A percentile compares a stretch with the other conserved stretches of the same genome.
Evolutionary conservation across 2,888 invertebrate genomes (phyloP).

Genomic region (Scotopteryx bipunctaria): DNA sequence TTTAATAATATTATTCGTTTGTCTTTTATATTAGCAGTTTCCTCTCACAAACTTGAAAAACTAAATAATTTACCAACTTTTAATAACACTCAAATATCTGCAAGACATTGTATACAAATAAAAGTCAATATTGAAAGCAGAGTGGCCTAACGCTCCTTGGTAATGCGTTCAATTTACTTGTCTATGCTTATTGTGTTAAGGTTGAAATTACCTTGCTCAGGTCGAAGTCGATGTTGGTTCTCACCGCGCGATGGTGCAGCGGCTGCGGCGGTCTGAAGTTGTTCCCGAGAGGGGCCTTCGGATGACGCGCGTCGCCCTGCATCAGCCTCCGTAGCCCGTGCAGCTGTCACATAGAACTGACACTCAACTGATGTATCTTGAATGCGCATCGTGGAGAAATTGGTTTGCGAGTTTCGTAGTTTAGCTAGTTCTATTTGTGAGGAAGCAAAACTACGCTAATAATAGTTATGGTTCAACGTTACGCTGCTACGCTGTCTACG

Average conservation of each 20-base stretch:
- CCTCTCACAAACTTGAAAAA: background rate
- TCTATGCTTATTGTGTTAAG: background rate
- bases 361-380: conserved; percentile 22
- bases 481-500: background rate
- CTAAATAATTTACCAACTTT: background rate
- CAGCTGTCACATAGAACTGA: conserved; percentile 80
- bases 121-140: background rate
- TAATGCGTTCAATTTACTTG: background rate
- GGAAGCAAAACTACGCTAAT: no score
- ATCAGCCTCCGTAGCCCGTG: conserved; percentile 92
- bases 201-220: conserved; percentile 85
- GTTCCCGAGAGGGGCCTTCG: conserved; percentile 95
- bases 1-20: background rate
- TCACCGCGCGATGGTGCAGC: conserved; percentile 95
- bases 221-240: conserved; percentile 98
- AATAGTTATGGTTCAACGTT: no score
- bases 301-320: conserved; percentile 94
- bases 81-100: conserved; percentile 7
- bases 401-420: background rate
- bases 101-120: conserved; percentile 1
- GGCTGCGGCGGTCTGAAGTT: conserved; percentile 97
- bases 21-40: background rate
- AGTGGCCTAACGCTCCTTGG: background rate
- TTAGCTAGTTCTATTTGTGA: background rate
- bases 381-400: background rate